Evolutionary conservation across 2,888 invertebrate species (phyloP).

Genomic region (Diplolepis rosae): DNA sequence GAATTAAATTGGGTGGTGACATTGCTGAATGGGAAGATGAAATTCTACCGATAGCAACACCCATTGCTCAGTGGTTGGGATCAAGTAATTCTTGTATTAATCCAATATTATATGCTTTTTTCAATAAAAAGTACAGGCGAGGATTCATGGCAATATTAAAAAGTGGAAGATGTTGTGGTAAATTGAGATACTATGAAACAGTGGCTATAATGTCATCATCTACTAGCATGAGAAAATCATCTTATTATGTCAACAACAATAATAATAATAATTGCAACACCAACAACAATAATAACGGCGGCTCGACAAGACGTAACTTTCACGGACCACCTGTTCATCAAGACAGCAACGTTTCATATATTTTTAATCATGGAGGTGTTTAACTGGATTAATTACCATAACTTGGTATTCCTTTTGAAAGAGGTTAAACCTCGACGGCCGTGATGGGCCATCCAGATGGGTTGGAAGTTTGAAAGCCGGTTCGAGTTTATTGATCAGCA

Average conservation of each 20-base stretch:
- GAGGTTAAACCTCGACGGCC: not conserved
- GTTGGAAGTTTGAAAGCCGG: not conserved
- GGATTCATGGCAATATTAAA: constrained; percentile 92
- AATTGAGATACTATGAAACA: constrained; percentile 89
- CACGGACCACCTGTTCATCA: constrained; percentile 70
- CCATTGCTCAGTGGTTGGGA: constrained; percentile 94
- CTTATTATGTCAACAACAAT: constrained; percentile 86
- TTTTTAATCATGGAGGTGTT: constrained; percentile 85
- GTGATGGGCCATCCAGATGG: not conserved
- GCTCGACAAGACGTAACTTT: constrained; percentile 72
- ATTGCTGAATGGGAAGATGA: constrained; percentile 87
- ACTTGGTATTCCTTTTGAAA: not conserved
- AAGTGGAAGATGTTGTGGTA: constrained; percentile 89
- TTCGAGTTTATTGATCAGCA: not conserved
- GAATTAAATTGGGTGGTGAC: constrained; percentile 85
- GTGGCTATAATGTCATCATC: constrained; percentile 90
- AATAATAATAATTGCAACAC: constrained; percentile 61
- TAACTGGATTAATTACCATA: constrained; percentile 65
- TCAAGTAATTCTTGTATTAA: constrained; percentile 97
- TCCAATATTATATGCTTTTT: constrained; percentile 94
- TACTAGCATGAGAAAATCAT: constrained; percentile 89
- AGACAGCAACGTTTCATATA: constrained; percentile 79
- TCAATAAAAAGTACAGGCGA: constrained; percentile 93
- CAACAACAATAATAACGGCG: not conserved
- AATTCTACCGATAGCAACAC: constrained; percentile 86